Evolutionary conservation across 2,113 vertebrate genomes (phyloP), one percentile per base, ranked within the genome.

Genomic region (Neofelis nebulosa): DNA sequence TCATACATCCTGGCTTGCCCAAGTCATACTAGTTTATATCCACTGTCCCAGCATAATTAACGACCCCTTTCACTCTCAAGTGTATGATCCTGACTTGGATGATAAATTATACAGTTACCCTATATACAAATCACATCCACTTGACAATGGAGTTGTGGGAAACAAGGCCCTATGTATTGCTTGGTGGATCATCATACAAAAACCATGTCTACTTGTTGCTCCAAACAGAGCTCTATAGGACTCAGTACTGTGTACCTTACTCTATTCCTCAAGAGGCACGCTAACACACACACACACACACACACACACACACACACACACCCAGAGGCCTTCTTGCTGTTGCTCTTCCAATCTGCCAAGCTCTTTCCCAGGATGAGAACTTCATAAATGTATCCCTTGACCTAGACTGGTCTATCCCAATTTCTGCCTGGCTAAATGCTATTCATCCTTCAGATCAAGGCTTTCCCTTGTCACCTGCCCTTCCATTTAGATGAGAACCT

Each of bases 401-500:
- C 45, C 29, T 78, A 85, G 8, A 95, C 4, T 66, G 73, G 48
- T 45, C 86, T 95, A 78, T 79, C 25, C 61, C 63, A 86, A 31
- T 82, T 86, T 95, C 48, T 94, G 36, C 79, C 71, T 82, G 16
- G 33, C 36, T 55, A 97, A 95, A 92, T 73, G 61, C 19, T 45
- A 81, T 61, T 82, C 33, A 71, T 63, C 52, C 31, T 89, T 91
- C 87, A 94, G 48, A 84, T 92, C 66, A 96, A 96, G 48, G 63
- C 36, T 94, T 91, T 96, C 57, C 66, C 57, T 52, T 73, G 29
- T 74, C 73, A 27, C 4, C 31, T 92, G 36, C 29, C 55, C 88
- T 94, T 95, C 23, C 68, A 57, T 79, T 91, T 90, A 90, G 66
- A 68, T 80, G 66, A 97, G 50, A 82, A 66, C 71, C n/a, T 91